phyloP scores from a whole-genome alignment of 2,888 invertebrate species.

The Netelia melanura region DNA sequence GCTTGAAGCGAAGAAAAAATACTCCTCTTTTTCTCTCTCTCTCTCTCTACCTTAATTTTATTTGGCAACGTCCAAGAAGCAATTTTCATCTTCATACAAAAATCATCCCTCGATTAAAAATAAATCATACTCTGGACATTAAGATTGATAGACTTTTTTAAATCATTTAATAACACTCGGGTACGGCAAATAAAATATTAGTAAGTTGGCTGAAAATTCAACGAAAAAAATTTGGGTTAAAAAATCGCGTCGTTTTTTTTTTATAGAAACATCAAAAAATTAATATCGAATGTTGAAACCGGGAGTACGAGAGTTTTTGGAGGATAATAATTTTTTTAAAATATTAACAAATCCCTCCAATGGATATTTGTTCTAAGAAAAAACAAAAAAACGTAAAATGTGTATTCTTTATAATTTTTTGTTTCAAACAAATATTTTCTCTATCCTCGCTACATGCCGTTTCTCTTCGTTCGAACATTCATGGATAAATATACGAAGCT shows the following conservation, averaged over 20 bases:
- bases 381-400: not conserved
- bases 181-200: not conserved
- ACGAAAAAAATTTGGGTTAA: not conserved
- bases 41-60: conserved; percentile 1
- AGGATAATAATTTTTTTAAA: not conserved
- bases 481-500: not conserved
- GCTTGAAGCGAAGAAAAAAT: conserved; percentile 20
- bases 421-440: conserved; percentile 22
- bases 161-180: not conserved
- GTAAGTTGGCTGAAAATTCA: not conserved
- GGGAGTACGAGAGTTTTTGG: not conserved
- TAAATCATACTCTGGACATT: not conserved
- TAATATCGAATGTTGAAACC: not conserved
- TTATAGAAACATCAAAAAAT: not conserved
- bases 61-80: not conserved
- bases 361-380: not conserved
- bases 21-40: not conserved
- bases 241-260: not conserved
- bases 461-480: not conserved
- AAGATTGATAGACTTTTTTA: not conserved
- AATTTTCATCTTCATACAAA: conserved; percentile 1
- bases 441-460: not conserved
- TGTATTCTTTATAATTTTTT: conserved; percentile 9
- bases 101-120: not conserved
- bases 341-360: not conserved